Conservation (phyloP, 2,888 invertebrate species). For the Tubulanus polymorphus region DNA sequence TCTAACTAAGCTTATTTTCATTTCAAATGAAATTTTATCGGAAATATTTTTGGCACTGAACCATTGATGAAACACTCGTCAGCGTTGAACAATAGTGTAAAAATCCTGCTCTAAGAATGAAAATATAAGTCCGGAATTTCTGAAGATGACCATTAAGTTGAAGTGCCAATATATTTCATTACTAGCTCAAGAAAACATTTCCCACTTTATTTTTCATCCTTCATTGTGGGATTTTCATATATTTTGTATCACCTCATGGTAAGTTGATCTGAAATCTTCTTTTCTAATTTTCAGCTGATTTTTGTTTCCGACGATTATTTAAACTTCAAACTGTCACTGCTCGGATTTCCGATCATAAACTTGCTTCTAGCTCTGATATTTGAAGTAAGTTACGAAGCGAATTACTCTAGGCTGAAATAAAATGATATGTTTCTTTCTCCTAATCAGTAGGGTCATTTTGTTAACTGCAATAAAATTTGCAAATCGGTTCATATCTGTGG, state of each 20-base stretch:
- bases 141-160: background rate
- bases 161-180: background rate
- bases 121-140: background rate
- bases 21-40: background rate
- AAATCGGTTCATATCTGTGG: background rate
- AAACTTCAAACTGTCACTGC: conserved; percentile 55
- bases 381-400: conserved; percentile 30
- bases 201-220: too few species aligned
- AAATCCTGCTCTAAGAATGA: background rate
- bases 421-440: too few species aligned
- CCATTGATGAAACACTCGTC: too few species aligned
- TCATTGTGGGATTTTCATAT: too few species aligned
- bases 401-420: background rate
- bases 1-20: background rate
- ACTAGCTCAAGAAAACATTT: background rate
- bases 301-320: background rate
- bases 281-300: background rate
- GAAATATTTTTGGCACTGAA: conserved; percentile 6
- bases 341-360: conserved; percentile 31
- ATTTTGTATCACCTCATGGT: background rate
- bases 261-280: too few species aligned
- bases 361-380: conserved; percentile 29
- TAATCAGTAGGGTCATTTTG: too few species aligned
- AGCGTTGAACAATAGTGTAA: too few species aligned
- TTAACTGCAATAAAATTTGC: too few species aligned